Evolutionary conservation across 2,113 vertebrate genomes (phyloP), one percentile per base, ranked within the genome.

Genomic region (Notothenia coriiceps): DNA sequence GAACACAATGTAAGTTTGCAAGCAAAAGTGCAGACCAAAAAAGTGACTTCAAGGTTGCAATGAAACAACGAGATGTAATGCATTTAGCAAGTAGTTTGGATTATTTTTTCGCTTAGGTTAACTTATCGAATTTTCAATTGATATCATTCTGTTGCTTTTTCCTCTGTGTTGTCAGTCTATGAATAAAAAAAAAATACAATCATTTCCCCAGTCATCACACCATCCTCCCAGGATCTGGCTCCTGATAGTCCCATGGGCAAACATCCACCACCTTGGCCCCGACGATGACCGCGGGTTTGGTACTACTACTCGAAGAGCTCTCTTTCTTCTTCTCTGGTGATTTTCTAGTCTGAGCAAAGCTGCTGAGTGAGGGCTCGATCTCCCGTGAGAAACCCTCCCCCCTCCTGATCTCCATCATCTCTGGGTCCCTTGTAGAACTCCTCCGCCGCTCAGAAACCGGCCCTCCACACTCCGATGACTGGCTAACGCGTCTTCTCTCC

Each of bases 171-270:
- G 62, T 80, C 69, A 50, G 70, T 86, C 74, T 66, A 80, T 81
- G 85, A 40, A 59, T 81, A 84, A 17, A 86, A 90, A 87, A 88
- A 74, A 50, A 87, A 67, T 81, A 77, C 60, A 83, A 64, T 86
- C 40, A 46, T 73, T 3, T 9, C 70, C 44, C 5, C 51, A 2
- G 57, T 83, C 63, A 83, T 94, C 92, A 96, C 82, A 89, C 92
- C 63, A 70, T 85, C 71, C 93, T 92, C 14, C 75, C 92, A 82
- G 90, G 88, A 77, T 88, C 86, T 77, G 88, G 91, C 81, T 96
- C 95, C 79, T 95, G 91, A 74, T 95, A 96, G 93, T 96, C 93
- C 96, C 96, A 95, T 33, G 95, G 95, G 70, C 94, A 96, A 76
- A 94, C 92, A 43, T 94, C 90, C 59, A 86, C 94, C 89, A 74